phyloP scores from a whole-genome alignment of 2,888 invertebrate genomes.

The Cistogaster globosa region DNA sequence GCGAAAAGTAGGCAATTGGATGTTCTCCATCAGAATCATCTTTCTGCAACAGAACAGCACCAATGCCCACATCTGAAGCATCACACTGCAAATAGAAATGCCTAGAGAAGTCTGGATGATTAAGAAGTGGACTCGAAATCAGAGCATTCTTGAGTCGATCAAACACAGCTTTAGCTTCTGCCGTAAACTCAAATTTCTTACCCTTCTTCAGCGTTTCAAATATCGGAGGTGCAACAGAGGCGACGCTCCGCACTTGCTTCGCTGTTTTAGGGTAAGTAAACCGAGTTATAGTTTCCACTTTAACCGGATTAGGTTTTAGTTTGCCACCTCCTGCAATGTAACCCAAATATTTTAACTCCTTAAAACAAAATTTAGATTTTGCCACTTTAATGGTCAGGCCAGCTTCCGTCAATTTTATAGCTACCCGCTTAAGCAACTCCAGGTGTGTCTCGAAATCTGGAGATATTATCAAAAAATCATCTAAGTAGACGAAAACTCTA shows the following conservation, averaged over 20 bases:
- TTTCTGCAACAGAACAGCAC: not conserved
- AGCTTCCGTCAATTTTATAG: not conserved
- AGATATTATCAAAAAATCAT: conserved; percentile 15
- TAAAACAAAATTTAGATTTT: conserved; percentile 21
- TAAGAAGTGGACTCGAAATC: not conserved
- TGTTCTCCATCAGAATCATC: not conserved
- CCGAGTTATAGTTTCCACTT: not conserved
- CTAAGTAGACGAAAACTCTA: conserved; percentile 37
- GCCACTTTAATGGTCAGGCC: conserved; percentile 14
- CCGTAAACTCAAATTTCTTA: not conserved
- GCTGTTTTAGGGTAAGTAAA: not conserved
- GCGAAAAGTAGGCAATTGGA: not conserved
- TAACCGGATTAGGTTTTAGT: too few species aligned
- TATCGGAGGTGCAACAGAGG: not conserved
- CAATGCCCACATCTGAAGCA: not conserved
- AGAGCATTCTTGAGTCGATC: not conserved
- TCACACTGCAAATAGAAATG: conserved; percentile 7
- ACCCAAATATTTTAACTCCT: conserved; percentile 21
- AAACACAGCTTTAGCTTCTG: not conserved
- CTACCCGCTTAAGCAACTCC: not conserved
- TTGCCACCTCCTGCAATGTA: too few species aligned
- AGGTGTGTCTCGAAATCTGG: conserved; percentile 2
- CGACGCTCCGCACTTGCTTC: not conserved
- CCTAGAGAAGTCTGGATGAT: not conserved
- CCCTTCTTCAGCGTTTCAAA: not conserved